Evolutionary conservation across 1,140 invertebrate genomes (phyloP), one percentile per base, ranked within the genome.

Genomic region (Aphelenchoides avenae): DNA sequence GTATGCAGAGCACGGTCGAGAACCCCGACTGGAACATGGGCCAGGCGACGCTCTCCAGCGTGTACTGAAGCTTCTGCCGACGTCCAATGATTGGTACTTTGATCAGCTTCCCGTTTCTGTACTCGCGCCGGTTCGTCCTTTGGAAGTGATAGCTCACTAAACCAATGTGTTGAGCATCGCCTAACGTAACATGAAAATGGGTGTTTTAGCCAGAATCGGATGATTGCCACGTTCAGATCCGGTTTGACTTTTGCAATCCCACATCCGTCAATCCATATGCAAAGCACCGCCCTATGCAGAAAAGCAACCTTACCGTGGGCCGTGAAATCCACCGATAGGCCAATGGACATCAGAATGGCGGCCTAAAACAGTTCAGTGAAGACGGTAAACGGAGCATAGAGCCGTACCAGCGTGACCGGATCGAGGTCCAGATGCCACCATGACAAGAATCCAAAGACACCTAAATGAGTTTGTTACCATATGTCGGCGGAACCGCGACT

Each of bases 1-100:
- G 79, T 13, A 95, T 86, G 47, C 91, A 91, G 0, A 96, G 79
- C 22, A 95, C 87, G 0, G 92, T 95, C 5, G 89, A 93, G 0
- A 88, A 80, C 0, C 89, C 48, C 13, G 91, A 90, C 79, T 95
- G 91, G 11, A 94, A 83, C 57, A 96, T 92, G 0, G 93, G 91
- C 24, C 94, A 79, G 2, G 91, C 92, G 0, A 95, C 80, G 0
- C 87, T 44, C 9, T 88, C 87, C 26, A 88, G 84, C 0, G 88
- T 84, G 22, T 81, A 56, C n/a, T 52, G 43, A 24, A 73, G 49
- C 40, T 65, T 66, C 34, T 67, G 65, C 15, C 51, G 57, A n/a
- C 55, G 39, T 46, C 68, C 61, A 15, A 59, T 66, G n/a, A 74
- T 42, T 11, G 70, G 68, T 9, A 74, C 50, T n/a, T n/a, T n/a